Conservation (phyloP, 2,888 invertebrate species). For the Pyrgus malvae region DNA sequence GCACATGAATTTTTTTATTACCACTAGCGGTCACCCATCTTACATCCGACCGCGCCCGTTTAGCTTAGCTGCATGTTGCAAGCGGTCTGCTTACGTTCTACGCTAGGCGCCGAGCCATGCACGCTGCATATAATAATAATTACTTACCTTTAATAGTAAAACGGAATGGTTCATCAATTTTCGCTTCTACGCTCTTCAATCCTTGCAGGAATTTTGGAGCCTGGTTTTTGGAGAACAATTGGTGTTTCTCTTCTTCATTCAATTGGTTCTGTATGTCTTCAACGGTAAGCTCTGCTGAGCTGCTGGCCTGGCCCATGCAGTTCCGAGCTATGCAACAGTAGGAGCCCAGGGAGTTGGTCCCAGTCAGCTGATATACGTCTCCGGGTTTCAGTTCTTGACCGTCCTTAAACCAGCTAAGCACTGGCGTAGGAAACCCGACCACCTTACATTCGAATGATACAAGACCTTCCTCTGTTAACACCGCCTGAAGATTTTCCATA, state of each 20-base stretch:
- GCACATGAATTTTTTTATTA: too few species aligned
- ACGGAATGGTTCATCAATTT: slow-evolving; percentile 90
- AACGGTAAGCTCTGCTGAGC: slow-evolving; percentile 92
- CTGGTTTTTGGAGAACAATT: slow-evolving; percentile 88
- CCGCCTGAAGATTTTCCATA: slow-evolving; percentile 94
- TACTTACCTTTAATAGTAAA: slow-evolving; percentile 88
- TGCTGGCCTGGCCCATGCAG: slow-evolving; percentile 94
- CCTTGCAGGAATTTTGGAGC: slow-evolving; percentile 92
- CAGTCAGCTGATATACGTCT: slow-evolving; percentile 95
- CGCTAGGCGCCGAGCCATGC: too few species aligned
- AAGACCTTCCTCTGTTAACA: slow-evolving; percentile 94
- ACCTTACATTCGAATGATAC: slow-evolving; percentile 97
- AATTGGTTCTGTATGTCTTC: slow-evolving; percentile 95
- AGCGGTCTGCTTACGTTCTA: too few species aligned
- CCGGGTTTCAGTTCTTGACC: slow-evolving; percentile 95
- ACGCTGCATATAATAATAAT: neutral
- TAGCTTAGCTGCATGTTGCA: too few species aligned
- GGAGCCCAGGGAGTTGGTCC: slow-evolving; percentile 93
- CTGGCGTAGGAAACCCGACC: slow-evolving; percentile 94
- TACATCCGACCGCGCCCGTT: too few species aligned
- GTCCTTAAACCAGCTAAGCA: slow-evolving; percentile 95
- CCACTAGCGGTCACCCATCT: too few species aligned
- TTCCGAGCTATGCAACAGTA: slow-evolving; percentile 95
- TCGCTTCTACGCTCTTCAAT: slow-evolving; percentile 90
- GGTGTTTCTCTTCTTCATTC: slow-evolving; percentile 91